Evolutionary conservation across 2,797 vertebrate species (phyloP).

Genomic region (Oryzias sinensis): DNA sequence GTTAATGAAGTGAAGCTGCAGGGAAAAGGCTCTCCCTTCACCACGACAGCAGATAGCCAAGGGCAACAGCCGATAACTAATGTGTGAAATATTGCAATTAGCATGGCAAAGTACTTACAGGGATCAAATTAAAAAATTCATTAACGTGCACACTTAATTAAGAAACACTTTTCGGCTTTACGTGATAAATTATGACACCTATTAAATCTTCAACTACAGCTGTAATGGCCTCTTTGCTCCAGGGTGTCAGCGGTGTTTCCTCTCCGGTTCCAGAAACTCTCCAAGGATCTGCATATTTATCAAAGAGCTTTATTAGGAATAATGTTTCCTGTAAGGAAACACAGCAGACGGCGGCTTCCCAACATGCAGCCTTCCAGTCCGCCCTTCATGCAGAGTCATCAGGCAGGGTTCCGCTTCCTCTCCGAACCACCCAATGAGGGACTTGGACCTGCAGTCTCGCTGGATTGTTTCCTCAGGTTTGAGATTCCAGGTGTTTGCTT

Average conservation of each 20-base stretch:
- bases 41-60: conserved; percentile 97
- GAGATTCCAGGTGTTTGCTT: no score
- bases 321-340: conserved; percentile 67
- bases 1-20: conserved; percentile 89
- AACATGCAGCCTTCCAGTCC: conserved; percentile 29
- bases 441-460: no score
- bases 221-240: conserved; percentile 94
- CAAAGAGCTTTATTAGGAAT: conserved; percentile 81
- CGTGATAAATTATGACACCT: conserved; percentile 99
- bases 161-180: conserved; percentile 99
- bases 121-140: conserved; percentile 99
- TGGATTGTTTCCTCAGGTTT: no score
- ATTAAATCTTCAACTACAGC: conserved; percentile 97
- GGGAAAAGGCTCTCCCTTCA: conserved; percentile 75
- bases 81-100: conserved; percentile 99
- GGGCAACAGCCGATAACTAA: conserved; percentile 99
- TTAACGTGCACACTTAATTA: conserved; percentile 99
- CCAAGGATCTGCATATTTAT: conserved; percentile 78
- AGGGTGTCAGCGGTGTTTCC: conserved; percentile 85
- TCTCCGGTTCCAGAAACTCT: conserved; percentile 85
- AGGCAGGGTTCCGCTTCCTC: no score
- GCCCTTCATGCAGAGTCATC: no score
- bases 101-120: conserved; percentile 99
- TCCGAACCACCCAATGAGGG: no score
- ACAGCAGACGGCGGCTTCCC: conserved; percentile 5